A percentile compares a stretch with the other conserved stretches of the same genome.
These are phyloP conservation scores for Xiphias gladius DNA, from an alignment of 2,113 vertebrate genomes.

Conservation along the genomic window DNA sequence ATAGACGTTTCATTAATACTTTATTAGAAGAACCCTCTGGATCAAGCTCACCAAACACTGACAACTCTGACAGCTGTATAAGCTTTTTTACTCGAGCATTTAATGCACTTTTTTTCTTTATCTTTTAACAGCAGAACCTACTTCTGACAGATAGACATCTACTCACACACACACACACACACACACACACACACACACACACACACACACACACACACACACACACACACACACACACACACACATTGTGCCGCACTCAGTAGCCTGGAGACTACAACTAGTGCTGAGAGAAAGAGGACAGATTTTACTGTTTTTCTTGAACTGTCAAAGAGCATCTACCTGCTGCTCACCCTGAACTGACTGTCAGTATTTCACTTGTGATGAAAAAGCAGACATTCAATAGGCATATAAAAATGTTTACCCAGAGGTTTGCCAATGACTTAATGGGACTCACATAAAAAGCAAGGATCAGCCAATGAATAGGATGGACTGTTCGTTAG, in stretches of 20 bases:
- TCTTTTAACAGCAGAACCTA: neutral
- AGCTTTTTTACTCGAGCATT: conserved; percentile 10
- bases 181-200: conserved; percentile 30
- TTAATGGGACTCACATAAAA: neutral
- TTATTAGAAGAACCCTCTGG: neutral
- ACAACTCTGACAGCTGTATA: conserved; percentile 39
- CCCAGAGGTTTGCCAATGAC: conserved; percentile 11
- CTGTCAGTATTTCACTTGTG: conserved; percentile 5
- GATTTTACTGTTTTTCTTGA: conserved; percentile 28
- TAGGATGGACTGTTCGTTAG: conserved; percentile 1
- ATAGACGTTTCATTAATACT: neutral
- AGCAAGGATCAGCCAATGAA: conserved; percentile 7
- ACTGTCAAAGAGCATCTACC: conserved; percentile 33
- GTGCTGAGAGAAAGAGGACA: conserved; percentile 45
- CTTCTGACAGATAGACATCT: conserved; percentile 46
- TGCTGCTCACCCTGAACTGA: neutral
- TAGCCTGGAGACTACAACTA: conserved; percentile 37
- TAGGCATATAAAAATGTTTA: neutral
- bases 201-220: conserved; percentile 27
- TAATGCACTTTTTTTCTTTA: neutral
- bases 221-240: conserved; percentile 22
- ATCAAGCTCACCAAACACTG: neutral
- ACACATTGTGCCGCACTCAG: neutral
- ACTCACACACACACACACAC: conserved; percentile 25
- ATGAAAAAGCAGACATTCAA: neutral